Base-by-base conservation (phyloP, 2,113 vertebrate genomes). In the Pituophis catenifer region DNA sequence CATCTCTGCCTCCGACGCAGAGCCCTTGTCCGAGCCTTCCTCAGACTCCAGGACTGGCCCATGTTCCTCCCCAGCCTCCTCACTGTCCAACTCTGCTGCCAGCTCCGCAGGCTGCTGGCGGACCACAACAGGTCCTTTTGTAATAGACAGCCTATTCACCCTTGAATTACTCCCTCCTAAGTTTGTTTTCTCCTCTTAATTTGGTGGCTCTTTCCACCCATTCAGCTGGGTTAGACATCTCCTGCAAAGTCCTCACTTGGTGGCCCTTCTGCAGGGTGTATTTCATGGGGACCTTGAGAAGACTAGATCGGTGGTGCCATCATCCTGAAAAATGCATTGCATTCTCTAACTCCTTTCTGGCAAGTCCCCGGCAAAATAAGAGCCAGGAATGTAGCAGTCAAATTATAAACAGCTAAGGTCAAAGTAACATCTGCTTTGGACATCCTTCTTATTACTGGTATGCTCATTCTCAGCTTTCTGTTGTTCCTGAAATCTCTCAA, bases 401-500 rank as follows among this genome's bases (percentile, higher is more conserved):
- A 0, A 94, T 86, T 26, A 8, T 90, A 94, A 0, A 89, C 95
- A 95, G 89, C 93, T 95, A 88, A 95, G 95, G 94, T 96, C 96
- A 93, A 89, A 48, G 93, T 91, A 96, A 96, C 96, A 97, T 97
- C 96, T 97, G 95, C 94, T 96, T 96, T 96, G 89, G 89, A 62
- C 23, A 85, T 90, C 90, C 89, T 94, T 92, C 86, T 96, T 95
- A 96, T 96, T 96, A 95, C 87, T 89, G 92, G 6, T 0, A 7
- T 94, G 94, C 94, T 97, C 95, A 95, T 96, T 95, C 89, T 91
- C 91, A 95, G 94, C 75, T 59, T 92, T 94, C 94, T 95, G 90
- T 94, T 96, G 94, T 94, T 96, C 92, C 1, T 0, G 93, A 95
- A 97, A 96, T 95, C 96, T 96, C 95, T 97, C 96, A 97, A 96